Percentiles rank a stretch among this genome's conserved stretches.
Conservation (phyloP, 2,797 vertebrate genomes). For the Halcyon leucocephala region DNA sequence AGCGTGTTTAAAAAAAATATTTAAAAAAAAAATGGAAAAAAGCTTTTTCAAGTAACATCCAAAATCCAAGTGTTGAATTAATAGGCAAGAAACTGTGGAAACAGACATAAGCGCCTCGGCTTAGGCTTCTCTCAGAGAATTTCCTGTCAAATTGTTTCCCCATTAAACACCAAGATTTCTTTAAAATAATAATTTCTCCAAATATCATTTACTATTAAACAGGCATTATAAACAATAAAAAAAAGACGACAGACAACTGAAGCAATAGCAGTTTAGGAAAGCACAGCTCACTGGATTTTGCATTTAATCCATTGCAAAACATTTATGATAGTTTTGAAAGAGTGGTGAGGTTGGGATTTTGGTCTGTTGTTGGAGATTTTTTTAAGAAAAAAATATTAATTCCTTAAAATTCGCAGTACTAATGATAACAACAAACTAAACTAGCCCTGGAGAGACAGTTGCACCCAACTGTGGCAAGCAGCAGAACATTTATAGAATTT, state of each 20-base stretch:
- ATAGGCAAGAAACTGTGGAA: not conserved
- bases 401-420: slow-evolving; percentile 58
- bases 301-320: slow-evolving; percentile 23
- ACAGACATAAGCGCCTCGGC: fast-evolving
- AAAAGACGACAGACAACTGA: not conserved
- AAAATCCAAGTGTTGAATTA: not conserved
- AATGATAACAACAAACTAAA: slow-evolving; percentile 67
- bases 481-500: slow-evolving; percentile 80
- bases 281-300: not conserved
- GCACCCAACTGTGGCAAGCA: slow-evolving; percentile 77
- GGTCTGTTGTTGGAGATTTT: not conserved
- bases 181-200: not conserved
- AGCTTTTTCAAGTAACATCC: not conserved
- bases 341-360: not conserved
- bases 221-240: not conserved
- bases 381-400: slow-evolving; percentile 24
- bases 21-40: not conserved
- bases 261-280: not conserved
- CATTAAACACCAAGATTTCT: not conserved
- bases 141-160: not conserved
- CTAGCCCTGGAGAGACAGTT: slow-evolving; percentile 73
- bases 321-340: slow-evolving; percentile 39
- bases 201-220: not conserved
- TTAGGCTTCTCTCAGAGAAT: not conserved
- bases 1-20: not conserved